Conservation (phyloP, 2,888 invertebrate genomes). For the Drosophila lacicola region DNA sequence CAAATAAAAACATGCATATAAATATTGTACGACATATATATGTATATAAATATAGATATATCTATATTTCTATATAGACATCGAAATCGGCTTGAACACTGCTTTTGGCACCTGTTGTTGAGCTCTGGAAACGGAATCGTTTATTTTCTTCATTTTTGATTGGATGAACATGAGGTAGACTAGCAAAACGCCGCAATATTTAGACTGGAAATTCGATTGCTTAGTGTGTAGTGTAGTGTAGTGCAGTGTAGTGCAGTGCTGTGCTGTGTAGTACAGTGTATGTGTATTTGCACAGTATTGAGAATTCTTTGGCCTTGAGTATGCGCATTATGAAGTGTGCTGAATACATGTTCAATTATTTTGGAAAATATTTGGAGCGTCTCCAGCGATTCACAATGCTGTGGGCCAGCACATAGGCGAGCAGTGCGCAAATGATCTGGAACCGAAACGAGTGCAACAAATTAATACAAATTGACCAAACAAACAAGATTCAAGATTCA, state of each 20-base stretch:
- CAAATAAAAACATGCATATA: constrained; percentile 52
- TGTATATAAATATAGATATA: constrained; percentile 4
- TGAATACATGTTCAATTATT: constrained; percentile 56
- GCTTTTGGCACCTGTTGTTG: constrained; percentile 53
- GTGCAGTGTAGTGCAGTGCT: constrained; percentile 5
- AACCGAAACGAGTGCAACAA: constrained; percentile 12
- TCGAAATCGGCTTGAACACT: constrained; percentile 60
- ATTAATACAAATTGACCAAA: not conserved
- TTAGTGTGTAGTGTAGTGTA: constrained; percentile 22
- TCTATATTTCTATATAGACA: constrained; percentile 26
- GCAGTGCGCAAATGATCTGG: constrained; percentile 76
- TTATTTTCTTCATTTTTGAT: constrained; percentile 15
- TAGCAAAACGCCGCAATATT: constrained; percentile 56
- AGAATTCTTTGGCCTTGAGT: constrained; percentile 81
- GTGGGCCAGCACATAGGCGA: constrained; percentile 79
- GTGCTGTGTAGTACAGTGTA: constrained; percentile 6
- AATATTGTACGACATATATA: constrained; percentile 29
- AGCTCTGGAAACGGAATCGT: constrained; percentile 34
- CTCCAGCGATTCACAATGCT: constrained; percentile 83
- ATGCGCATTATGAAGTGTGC: constrained; percentile 40
- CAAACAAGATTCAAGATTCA: not conserved
- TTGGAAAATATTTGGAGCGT: constrained; percentile 82
- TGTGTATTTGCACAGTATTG: constrained; percentile 59
- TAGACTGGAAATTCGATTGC: constrained; percentile 62
- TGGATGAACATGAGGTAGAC: constrained; percentile 71